Conservation (phyloP, 2,888 invertebrate species). For the Agrochola litura region DNA sequence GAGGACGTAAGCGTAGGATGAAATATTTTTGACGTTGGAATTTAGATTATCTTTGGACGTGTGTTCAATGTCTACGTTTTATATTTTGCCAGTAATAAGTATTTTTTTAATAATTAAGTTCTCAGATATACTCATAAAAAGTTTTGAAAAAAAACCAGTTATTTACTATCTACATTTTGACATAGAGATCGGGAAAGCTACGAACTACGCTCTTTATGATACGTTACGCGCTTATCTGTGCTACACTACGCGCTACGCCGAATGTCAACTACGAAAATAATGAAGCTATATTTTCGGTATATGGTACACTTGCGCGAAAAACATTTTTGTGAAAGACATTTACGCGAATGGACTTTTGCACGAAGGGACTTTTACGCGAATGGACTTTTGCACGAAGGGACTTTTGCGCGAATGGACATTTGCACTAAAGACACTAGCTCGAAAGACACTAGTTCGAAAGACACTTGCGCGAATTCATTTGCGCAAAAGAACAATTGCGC, state of each 20-base stretch:
- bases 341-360: no score
- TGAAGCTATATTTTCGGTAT: neutral
- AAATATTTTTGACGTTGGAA: constrained; percentile 7
- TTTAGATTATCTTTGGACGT: neutral
- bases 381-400: neutral
- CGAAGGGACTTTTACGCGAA: no score
- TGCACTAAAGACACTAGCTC: no score
- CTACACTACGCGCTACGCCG: neutral
- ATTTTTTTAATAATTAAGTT: neutral
- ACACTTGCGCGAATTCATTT: no score
- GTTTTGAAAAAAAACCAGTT: neutral
- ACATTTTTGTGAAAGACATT: no score
- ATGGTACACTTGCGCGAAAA: no score
- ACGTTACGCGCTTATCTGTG: neutral
- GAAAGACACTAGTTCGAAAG: no score
- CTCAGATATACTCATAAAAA: neutral
- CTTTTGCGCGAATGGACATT: neutral
- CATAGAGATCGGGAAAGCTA: neutral
- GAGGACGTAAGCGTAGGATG: no score
- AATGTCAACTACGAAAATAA: neutral
- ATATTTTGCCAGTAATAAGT: neutral
- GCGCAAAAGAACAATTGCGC: no score
- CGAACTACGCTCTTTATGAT: neutral
- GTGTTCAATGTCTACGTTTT: neutral
- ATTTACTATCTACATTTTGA: neutral